phyloP scores from a whole-genome alignment of 2,113 vertebrate genomes.

The Corythoichthys intestinalis region DNA sequence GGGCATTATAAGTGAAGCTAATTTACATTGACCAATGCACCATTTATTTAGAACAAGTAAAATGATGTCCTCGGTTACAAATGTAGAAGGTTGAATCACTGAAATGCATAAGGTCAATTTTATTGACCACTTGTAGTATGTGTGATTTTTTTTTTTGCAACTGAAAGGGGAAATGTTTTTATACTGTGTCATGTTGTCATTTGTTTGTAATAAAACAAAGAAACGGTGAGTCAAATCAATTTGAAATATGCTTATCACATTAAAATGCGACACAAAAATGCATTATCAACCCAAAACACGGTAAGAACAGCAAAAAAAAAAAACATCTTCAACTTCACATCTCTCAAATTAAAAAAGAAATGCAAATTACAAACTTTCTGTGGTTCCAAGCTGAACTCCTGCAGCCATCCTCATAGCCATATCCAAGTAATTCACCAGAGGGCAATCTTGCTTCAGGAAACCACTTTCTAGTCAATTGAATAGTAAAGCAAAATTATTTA shows the following conservation, averaged over 20 bases:
- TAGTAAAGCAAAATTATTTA: not conserved
- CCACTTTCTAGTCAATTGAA: not conserved
- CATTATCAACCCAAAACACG: not conserved
- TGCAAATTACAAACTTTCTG: not conserved
- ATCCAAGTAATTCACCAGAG: slow-evolving; percentile 53
- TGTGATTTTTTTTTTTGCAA: slow-evolving; percentile 9
- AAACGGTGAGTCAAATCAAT: not conserved
- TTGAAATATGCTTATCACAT: no score
- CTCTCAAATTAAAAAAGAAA: no score
- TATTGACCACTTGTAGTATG: slow-evolving; percentile 29
- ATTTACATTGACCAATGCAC: not conserved
- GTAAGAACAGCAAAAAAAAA: not conserved
- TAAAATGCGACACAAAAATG: not conserved
- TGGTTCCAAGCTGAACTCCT: not conserved
- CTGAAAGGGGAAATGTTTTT: slow-evolving; percentile 10
- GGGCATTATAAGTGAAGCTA: not conserved
- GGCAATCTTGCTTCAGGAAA: slow-evolving; percentile 64
- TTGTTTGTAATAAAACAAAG: slow-evolving; percentile 71
- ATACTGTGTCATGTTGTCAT: slow-evolving; percentile 42
- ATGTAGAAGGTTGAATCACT: slow-evolving; percentile 39
- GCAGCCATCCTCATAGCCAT: not conserved
- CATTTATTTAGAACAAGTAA: slow-evolving; percentile 15
- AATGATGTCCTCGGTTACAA: slow-evolving; percentile 12
- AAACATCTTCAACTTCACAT: not conserved
- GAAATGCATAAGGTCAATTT: slow-evolving; percentile 23